phyloP scores from a whole-genome alignment of 2,797 vertebrate species.

The Esox lucius region DNA sequence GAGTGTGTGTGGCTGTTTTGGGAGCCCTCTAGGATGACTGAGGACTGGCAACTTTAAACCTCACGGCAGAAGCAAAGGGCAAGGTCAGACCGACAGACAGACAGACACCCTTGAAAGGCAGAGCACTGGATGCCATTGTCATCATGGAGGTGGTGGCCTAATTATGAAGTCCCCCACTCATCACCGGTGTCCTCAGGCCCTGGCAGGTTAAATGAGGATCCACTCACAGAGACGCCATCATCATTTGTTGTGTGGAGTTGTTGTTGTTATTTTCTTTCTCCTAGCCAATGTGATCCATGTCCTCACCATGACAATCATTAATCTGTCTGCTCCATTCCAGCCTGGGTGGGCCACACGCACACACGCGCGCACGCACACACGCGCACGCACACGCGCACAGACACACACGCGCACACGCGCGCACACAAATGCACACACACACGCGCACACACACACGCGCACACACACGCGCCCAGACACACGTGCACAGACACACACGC shows the following conservation, averaged over 20 bases:
- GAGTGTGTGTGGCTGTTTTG: constrained; percentile 42
- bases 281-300: constrained; percentile 49
- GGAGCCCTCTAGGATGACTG: constrained; percentile 9
- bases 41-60: constrained; percentile 41
- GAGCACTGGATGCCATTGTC: no score
- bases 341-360: constrained; percentile 2
- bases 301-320: constrained; percentile 36
- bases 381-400: constrained; percentile 19
- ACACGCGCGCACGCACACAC: constrained; percentile 27
- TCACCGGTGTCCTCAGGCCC: constrained; percentile 24
- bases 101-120: not conserved
- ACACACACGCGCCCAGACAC: constrained; percentile 24
- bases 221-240: constrained; percentile 6
- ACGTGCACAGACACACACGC: no score
- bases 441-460: not conserved
- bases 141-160: constrained; percentile 34
- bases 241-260: constrained; percentile 35
- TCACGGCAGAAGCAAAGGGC: constrained; percentile 15
- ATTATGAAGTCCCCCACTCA: constrained; percentile 28
- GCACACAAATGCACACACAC: no score
- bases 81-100: constrained; percentile 3
- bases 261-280: constrained; percentile 27
- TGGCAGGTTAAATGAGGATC: constrained; percentile 44
- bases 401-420: no score
- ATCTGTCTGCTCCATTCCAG: constrained; percentile 53